phyloP scores from a whole-genome alignment of 2,888 invertebrate species.

The Atethmia centrago region DNA sequence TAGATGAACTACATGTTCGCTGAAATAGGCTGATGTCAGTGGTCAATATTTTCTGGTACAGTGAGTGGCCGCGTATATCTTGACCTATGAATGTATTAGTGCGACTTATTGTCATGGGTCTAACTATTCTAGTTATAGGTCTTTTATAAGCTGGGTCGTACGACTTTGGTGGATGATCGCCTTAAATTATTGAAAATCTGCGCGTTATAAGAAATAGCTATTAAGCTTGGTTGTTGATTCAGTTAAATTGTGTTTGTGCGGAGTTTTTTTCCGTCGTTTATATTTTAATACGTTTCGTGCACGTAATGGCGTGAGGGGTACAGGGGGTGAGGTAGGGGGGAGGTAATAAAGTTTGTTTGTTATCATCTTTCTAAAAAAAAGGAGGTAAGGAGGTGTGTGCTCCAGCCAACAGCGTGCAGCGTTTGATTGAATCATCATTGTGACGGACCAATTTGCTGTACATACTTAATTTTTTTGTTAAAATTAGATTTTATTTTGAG shows the following conservation, averaged over 20 bases:
- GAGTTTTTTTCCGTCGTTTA: constrained; percentile 41
- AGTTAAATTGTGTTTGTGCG: constrained; percentile 68
- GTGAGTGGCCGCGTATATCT: background rate
- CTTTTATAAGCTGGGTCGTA: constrained; percentile 22
- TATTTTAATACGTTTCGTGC: constrained; percentile 40
- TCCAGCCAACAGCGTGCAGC: background rate
- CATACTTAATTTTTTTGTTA: too few species aligned
- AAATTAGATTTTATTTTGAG: too few species aligned
- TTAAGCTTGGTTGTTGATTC: constrained; percentile 64
- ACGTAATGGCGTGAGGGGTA: background rate
- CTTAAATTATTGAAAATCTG: constrained; percentile 63
- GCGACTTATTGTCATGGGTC: background rate
- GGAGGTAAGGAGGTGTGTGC: constrained; percentile 4
- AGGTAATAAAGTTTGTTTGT: constrained; percentile 43
- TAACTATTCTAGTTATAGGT: background rate
- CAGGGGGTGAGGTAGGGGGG: background rate
- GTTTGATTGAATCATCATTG: background rate
- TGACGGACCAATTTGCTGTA: background rate
- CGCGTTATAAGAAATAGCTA: constrained; percentile 61
- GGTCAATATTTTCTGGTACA: background rate
- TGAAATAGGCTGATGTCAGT: background rate
- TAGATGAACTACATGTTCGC: background rate
- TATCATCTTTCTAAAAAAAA: constrained; percentile 24
- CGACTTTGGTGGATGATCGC: constrained; percentile 2
- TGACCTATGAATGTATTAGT: background rate